Base-by-base conservation (phyloP, 2,113 vertebrate species). In the Ceyx cyanopectus region DNA sequence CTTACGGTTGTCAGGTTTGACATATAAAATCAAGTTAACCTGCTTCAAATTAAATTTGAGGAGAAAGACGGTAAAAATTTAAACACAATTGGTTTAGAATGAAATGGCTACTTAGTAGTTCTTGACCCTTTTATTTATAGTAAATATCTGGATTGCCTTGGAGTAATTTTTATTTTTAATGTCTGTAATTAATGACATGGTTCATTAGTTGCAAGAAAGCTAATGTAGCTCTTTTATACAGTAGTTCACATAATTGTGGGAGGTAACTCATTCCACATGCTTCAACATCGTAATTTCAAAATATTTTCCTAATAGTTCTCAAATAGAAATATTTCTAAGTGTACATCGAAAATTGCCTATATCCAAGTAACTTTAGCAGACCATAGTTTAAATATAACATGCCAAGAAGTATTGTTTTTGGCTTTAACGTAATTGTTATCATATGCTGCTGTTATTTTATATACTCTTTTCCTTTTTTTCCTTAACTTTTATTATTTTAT, bases 131-230 rank as follows among this genome's bases (percentile, higher is more conserved):
- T 94, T 96, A 96, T 97, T 97, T 97, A 93, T 96, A 96, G 91
- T 96, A 94, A 97, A 94, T 97, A 97, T 96, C 95, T 94, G 83
- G 84, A 94, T 96, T 97, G 90, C 93, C 83, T 93, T 93, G 61
- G 43, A 94, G 87, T 95, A 93, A 58, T 89, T 98, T 97, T 96
- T 97, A 89, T 97, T 97, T 97, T 96, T 94, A 93, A 96, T 96
- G 90, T 93, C 97, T 98, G 96, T 97, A 97, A 97, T 98, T 98
- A 98, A 98, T 98, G 96, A 97, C 87, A 97, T 82, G 97, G 97
- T 97, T 97, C 97, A 97, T 98, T 97, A 97, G 95, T 41, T 92
- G 92, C 73, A 96, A 83, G 92, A 87, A 81, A 91, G 86, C 81
- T 96, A 96, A 94, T 70, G 75, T 63, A 91, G 68, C 85, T 95